Conservation (phyloP, 2,113 vertebrate species). For the Alethe castanea region DNA sequence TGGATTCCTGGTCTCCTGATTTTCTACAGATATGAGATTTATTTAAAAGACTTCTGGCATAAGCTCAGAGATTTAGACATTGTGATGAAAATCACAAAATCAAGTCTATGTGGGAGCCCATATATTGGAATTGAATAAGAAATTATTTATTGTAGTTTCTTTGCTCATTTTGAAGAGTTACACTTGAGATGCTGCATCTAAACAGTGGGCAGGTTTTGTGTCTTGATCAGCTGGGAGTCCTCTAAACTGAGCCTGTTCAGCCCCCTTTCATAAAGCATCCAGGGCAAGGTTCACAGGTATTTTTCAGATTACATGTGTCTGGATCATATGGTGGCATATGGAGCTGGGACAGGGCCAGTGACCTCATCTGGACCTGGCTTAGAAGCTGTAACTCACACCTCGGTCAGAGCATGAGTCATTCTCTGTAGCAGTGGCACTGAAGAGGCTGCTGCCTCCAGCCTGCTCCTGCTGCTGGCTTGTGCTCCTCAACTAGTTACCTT, state of each 20-base stretch:
- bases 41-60: background rate
- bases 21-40: background rate
- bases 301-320: background rate
- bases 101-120: background rate
- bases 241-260: background rate
- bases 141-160: background rate
- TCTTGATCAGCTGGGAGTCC: background rate
- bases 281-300: background rate
- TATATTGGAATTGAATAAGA: background rate
- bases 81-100: background rate
- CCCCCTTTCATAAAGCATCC: background rate
- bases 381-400: background rate
- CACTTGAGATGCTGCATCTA: background rate
- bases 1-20: background rate
- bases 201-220: rapidly evolving
- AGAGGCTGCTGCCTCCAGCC: background rate
- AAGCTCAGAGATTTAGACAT: background rate
- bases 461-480: background rate
- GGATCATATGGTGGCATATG: background rate
- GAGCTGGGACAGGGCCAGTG: background rate
- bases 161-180: background rate
- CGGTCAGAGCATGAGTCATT: background rate
- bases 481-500: background rate
- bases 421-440: background rate
- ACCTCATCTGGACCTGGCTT: background rate